phyloP scores from a whole-genome alignment of 2,113 vertebrate genomes.

The Paedocypris sp. region DNA sequence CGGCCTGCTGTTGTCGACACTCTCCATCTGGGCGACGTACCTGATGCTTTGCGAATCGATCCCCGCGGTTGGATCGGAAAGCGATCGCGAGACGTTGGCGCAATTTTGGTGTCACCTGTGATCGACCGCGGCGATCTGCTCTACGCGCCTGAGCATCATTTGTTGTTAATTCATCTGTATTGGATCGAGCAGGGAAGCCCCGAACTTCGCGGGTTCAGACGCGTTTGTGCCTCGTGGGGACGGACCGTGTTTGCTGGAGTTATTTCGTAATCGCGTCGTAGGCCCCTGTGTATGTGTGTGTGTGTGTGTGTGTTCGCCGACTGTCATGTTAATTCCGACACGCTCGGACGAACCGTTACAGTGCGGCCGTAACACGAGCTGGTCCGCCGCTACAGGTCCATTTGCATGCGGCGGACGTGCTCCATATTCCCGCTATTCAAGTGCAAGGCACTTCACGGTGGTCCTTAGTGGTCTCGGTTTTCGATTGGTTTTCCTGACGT shows the following conservation, averaged over 20 bases:
- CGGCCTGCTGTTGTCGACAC: slow-evolving; percentile 8
- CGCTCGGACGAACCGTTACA: neutral
- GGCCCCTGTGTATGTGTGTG: no score
- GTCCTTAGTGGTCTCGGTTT: neutral
- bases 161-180: no score
- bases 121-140: neutral
- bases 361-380: neutral
- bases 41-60: neutral
- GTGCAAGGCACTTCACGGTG: no score
- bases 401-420: slow-evolving; percentile 5
- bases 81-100: neutral
- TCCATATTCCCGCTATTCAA: slow-evolving; percentile 16
- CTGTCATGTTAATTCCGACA: neutral
- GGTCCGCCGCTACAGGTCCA: neutral
- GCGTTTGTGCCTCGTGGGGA: neutral
- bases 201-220: neutral
- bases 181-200: neutral
- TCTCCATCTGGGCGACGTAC: neutral
- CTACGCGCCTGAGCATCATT: no score
- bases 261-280: neutral
- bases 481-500: no score
- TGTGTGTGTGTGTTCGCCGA: neutral
- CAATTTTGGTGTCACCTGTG: slow-evolving; percentile 1
- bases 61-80: neutral
- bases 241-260: neutral